phyloP scores from a whole-genome alignment of 2,113 vertebrate species.

The Thunnus thynnus region DNA sequence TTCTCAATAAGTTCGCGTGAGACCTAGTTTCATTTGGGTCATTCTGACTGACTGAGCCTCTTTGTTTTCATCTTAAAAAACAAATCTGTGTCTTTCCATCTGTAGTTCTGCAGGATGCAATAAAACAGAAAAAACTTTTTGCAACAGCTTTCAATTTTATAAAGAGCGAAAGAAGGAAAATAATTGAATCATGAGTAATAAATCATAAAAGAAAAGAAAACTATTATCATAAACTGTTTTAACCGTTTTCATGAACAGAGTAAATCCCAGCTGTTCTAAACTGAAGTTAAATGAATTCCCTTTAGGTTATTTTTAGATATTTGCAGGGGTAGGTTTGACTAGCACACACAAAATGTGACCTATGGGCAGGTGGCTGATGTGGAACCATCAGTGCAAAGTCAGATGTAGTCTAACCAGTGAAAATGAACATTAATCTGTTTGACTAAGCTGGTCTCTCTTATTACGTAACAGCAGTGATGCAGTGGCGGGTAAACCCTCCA shows the following conservation, averaged over 20 bases:
- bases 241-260: neutral
- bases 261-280: neutral
- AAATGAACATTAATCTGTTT: conserved; percentile 65
- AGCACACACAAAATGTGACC: conserved; percentile 31
- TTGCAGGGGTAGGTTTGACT: conserved; percentile 1
- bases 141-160: too few species aligned
- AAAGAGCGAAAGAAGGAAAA: too few species aligned
- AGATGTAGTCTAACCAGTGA: conserved; percentile 44
- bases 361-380: conserved; percentile 41
- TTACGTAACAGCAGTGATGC: conserved; percentile 54
- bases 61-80: conserved; percentile 10
- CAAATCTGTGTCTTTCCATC: neutral
- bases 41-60: neutral
- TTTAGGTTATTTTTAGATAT: conserved; percentile 32
- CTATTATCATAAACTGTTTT: too few species aligned
- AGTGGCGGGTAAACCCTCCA: conserved; percentile 23
- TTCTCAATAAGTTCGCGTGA: neutral
- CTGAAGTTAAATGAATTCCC: neutral
- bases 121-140: too few species aligned
- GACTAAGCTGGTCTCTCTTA: conserved; percentile 44
- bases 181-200: neutral
- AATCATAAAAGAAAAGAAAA: neutral
- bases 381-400: conserved; percentile 37
- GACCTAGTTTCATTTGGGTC: neutral
- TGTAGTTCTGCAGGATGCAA: too few species aligned